Base-by-base conservation (phyloP, 2,113 vertebrate genomes). In the Pteruthius melanotis region DNA sequence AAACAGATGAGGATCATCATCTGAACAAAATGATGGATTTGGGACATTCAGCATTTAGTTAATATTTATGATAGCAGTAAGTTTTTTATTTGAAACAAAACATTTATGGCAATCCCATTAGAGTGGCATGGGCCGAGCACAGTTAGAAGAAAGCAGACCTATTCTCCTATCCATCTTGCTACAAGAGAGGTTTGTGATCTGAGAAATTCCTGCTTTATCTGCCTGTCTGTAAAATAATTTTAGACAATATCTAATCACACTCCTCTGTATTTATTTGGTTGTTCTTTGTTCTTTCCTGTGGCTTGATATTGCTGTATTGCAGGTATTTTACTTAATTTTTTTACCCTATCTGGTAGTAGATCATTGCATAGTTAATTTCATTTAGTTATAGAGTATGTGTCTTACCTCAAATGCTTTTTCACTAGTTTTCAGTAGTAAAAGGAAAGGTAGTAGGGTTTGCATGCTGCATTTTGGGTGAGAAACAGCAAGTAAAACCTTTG, bases 41-140 rank as follows among this genome's bases (percentile, higher is more conserved):
- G 44, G 65, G 52, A 77, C 83, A 75, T 86, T 81, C 50, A 74
- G 24, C 70, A 39, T 44, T 76, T 93, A 44, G 40, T 93, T 94
- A 95, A 70, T 93, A 94, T 93, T 93, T 71, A 87, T 87, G 64
- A 54, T 54, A 77, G 54, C 39, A 65, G 28, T 89, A 64, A 80
- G 65, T 68, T 91, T 88, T 94, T 95, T 69, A 69, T 69, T 94
- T 94, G 64, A 87, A 95, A 90, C 78, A 76, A 90, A 88, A 90
- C 71, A 93, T 93, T 59, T 54, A 69, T 33, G 45, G 45, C 53
- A 88, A 86, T 85, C 63, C 20, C 20, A 10, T 85, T 93, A 80
- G 57, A 83, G 20, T 72, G 57, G 10, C 45, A 40, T 42, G n/a
- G 89, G 37, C 61, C 75, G 77, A 94, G 53, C 8, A 18, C 0